Percentiles rank a stretch among this genome's conserved stretches.
phyloP scores from a whole-genome alignment of 2,888 invertebrate genomes.

The Sicus ferrugineus region DNA sequence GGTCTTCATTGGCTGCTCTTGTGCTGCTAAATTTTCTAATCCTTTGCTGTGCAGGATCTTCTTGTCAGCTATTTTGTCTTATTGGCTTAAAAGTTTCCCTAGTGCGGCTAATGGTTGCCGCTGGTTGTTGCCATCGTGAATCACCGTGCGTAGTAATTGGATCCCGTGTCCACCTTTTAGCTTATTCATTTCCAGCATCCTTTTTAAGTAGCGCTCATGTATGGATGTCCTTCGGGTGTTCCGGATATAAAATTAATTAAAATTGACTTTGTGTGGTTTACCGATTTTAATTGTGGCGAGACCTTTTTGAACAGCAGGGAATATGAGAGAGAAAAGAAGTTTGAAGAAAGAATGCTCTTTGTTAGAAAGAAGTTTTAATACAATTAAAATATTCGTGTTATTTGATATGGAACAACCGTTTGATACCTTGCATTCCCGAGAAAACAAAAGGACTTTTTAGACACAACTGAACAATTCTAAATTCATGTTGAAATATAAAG shows the following conservation, averaged over 20 bases:
- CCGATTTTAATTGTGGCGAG: no score
- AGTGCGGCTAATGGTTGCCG: conserved; percentile 21
- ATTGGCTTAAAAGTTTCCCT: conserved; percentile 37
- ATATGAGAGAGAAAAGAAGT: no score
- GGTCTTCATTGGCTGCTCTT: conserved; percentile 25
- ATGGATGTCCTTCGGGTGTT: not conserved
- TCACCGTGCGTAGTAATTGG: no score
- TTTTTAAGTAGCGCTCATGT: conserved; percentile 8
- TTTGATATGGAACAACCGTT: no score
- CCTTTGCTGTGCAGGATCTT: conserved; percentile 12
- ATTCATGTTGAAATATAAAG: no score
- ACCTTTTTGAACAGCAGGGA: no score
- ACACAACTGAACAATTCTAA: no score
- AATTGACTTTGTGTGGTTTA: not conserved
- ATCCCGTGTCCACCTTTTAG: not conserved
- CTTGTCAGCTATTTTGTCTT: conserved; percentile 35
- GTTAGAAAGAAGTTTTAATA: no score
- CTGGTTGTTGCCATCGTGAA: not conserved
- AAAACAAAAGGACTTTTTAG: no score
- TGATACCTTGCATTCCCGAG: no score
- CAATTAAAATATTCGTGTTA: no score
- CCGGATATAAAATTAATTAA: not conserved
- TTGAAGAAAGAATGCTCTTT: no score
- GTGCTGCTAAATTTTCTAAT: conserved; percentile 15
- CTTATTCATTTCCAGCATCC: not conserved